Percentiles rank a stretch among this genome's conserved stretches.
Conservation (phyloP, 1,140 invertebrate genomes). For the Drosophila kikkawai region DNA sequence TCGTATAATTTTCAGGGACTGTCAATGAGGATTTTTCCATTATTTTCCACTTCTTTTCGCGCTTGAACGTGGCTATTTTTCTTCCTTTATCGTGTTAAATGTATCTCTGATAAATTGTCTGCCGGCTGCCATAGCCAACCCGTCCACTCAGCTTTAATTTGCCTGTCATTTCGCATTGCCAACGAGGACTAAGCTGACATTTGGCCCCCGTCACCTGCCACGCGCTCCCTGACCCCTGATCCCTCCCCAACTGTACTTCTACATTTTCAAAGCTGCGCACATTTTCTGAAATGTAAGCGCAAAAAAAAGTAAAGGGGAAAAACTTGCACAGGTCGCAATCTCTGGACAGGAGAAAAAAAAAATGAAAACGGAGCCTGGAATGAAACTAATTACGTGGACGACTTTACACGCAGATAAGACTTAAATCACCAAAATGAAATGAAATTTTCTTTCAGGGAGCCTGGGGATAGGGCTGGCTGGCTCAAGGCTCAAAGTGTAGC, state of each 20-base stretch:
- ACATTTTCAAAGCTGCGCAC: conserved; percentile 59
- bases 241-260: background rate
- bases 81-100: conserved; percentile 46
- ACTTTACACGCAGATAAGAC: conserved; percentile 79
- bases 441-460: conserved; percentile 38
- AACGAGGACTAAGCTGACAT: conserved; percentile 66
- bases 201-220: conserved; percentile 52
- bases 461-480: background rate
- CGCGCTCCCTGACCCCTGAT: conserved; percentile 7
- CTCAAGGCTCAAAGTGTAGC: conserved; percentile 29
- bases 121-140: conserved; percentile 45
- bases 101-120: conserved; percentile 74
- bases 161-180: conserved; percentile 72
- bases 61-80: conserved; percentile 26
- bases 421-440: conserved; percentile 73
- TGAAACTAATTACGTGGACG: conserved; percentile 75
- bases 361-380: conserved; percentile 33
- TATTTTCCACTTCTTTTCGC: conserved; percentile 11
- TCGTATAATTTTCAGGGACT: conserved; percentile 2
- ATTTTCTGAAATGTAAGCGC: conserved; percentile 76
- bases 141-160: conserved; percentile 77
- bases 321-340: conserved; percentile 52
- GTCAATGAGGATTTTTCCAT: conserved; percentile 21
- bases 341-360: conserved; percentile 13
- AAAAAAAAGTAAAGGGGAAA: conserved; percentile 45